Conservation (phyloP, 2,113 vertebrate genomes). For the Rhizomys pruinosus region DNA sequence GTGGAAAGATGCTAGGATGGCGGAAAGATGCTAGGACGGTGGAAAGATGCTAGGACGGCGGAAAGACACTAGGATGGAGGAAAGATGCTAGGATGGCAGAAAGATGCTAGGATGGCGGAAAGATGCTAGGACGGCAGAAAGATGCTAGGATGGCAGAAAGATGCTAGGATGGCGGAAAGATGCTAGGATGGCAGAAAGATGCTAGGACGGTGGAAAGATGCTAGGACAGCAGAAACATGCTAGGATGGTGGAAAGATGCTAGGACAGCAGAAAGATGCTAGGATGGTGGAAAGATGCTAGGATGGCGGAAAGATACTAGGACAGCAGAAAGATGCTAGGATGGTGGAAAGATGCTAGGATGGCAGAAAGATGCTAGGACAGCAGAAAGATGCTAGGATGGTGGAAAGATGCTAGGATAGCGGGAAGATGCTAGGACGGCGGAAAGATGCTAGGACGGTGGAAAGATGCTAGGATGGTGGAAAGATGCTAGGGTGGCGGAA, state of each 20-base stretch:
- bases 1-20: background rate
- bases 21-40: rapidly evolving
- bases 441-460: background rate
- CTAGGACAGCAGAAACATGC: too few species aligned
- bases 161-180: too few species aligned
- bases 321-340: too few species aligned
- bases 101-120: rapidly evolving
- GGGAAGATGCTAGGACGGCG: rapidly evolving
- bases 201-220: background rate
- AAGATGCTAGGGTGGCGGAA: background rate
- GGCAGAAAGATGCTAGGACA: too few species aligned
- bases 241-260: background rate
- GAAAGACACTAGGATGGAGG: rapidly evolving
- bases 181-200: rapidly evolving
- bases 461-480: rapidly evolving
- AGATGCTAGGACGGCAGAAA: background rate
- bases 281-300: rapidly evolving
- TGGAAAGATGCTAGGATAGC: background rate
- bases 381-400: background rate
- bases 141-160: rapidly evolving
- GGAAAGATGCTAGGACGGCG: background rate
- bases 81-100: background rate
- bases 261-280: too few species aligned
- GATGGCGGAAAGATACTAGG: background rate
- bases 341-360: background rate